Evolutionary conservation across 2,797 vertebrate genomes (phyloP), one percentile per base, ranked within the genome.

Genomic region (Carapus acus): DNA sequence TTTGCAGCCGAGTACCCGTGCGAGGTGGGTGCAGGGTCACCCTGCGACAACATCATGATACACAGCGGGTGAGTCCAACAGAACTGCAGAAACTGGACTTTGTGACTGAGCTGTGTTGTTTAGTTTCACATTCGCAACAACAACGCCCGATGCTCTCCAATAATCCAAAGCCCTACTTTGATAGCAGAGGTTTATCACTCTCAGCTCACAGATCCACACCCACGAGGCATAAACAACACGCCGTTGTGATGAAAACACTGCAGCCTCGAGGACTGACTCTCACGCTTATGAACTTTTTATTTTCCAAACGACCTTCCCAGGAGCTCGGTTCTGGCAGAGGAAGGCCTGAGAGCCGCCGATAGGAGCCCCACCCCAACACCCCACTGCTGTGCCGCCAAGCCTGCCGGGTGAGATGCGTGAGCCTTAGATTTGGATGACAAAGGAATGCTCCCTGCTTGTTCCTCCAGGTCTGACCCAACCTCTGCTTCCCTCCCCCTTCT

Each of bases 1-100:
- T 57, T 60, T 60, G 5, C 68, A 96, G 94, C 84, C 83, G 93
- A 95, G 47, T 82, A 89, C 61, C 65, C 79, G 21, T 86, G 84
- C 21, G 90, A 94, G 48, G 71, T 71, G 19, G 81, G 86, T 3
- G 74, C 73, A 53, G 89, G 78, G 38, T 92, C 90, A 38, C 83
- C 88, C 0, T 68, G 84, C 18, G 90, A 90, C 8, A 92, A 92
- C 64, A 93, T 90, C 49, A 78, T 93, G 72, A 90, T 91, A 78
- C 91, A 90, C 77, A 94, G 90, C 2, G 90, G 93, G 95, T 98
- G 78, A 90, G 93, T 77, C 40, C 6, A 33, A 34, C 33, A 33
- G 6, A 18, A 21, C 20, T 1, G 7, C 19, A 29, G 17, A 44
- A 18, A 43, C n/a, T n/a, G n/a, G n/a, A n/a, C n/a, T n/a, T n/a